Evolutionary conservation across 1,140 invertebrate genomes (phyloP).

Genomic region (Caenorhabditis latens): DNA sequence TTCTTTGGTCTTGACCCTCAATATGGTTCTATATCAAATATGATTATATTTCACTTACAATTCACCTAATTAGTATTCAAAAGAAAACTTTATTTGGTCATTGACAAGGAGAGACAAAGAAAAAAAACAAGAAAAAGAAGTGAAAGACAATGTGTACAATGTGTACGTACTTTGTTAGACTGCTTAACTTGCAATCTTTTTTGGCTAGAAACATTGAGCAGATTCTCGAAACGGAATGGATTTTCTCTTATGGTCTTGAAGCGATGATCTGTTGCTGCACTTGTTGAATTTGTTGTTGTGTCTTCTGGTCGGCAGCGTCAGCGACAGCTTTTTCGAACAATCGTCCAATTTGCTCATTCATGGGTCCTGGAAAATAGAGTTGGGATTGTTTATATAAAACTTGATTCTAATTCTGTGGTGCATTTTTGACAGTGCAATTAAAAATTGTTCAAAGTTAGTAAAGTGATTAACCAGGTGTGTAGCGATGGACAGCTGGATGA

Average conservation of each 20-base stretch:
- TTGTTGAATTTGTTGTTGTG: conserved; percentile 51
- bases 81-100: background rate
- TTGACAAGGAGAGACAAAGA: background rate
- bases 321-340: conserved; percentile 60
- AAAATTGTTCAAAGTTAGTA: background rate
- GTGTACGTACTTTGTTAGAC: conserved; percentile 40
- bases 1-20: too few relatives aligned
- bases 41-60: too few relatives aligned
- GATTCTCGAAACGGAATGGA: conserved; percentile 30
- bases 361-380: conserved; percentile 49
- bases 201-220: conserved; percentile 37
- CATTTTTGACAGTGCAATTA: background rate
- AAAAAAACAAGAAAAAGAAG: conserved; percentile 6
- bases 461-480: conserved; percentile 46
- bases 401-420: background rate
- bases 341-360: conserved; percentile 62
- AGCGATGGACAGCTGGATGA: conserved; percentile 36
- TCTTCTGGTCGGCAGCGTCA: conserved; percentile 60
- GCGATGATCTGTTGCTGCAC: conserved; percentile 22
- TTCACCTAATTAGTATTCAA: too few relatives aligned
- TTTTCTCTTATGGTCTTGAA: background rate
- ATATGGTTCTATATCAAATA: too few relatives aligned
- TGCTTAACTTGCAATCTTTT: conserved; percentile 46
- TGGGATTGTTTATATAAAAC: too few relatives aligned
- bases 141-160: conserved; percentile 34